These are phyloP conservation scores for Oreohelix idahoensis DNA, from an alignment of 1,140 invertebrate species.

Conservation along the genomic window DNA sequence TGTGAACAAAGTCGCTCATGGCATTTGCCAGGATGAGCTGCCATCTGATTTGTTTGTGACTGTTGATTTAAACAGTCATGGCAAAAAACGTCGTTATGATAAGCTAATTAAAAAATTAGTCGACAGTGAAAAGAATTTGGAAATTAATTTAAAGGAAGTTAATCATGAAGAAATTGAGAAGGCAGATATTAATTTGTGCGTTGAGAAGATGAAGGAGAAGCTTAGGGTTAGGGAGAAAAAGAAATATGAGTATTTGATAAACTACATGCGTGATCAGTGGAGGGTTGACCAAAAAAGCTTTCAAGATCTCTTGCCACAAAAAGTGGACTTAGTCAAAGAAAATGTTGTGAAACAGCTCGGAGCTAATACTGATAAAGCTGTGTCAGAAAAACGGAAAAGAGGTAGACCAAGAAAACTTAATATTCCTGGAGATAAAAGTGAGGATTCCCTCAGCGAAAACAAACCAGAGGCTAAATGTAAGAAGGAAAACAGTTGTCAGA, in stretches of 20 bases:
- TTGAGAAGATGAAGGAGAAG: slow-evolving; percentile 35
- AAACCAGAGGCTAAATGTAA: background rate
- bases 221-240: slow-evolving; percentile 30
- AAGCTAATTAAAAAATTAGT: slow-evolving; percentile 35
- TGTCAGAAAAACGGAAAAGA: slow-evolving; percentile 3
- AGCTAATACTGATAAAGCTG: background rate
- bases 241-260: slow-evolving; percentile 36
- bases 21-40: background rate
- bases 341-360: slow-evolving; percentile 38
- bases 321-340: slow-evolving; percentile 15
- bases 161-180: background rate
- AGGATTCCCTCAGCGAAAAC: background rate
- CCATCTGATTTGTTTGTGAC: background rate
- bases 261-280: slow-evolving; percentile 32
- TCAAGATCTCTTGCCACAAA: slow-evolving; percentile 30
- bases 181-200: slow-evolving; percentile 7
- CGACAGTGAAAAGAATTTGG: slow-evolving; percentile 28
- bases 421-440: background rate
- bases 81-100: slow-evolving; percentile 33
- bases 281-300: slow-evolving; percentile 34
- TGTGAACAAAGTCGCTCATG: slow-evolving; percentile 33
- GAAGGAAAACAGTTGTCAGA: background rate
- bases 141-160: slow-evolving; percentile 22
- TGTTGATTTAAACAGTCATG: slow-evolving; percentile 26
- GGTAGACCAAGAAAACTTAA: slow-evolving; percentile 18